Evolutionary conservation across 2,797 vertebrate genomes (phyloP), one percentile per base, ranked within the genome.

Genomic region (Antrozous pallidus): DNA sequence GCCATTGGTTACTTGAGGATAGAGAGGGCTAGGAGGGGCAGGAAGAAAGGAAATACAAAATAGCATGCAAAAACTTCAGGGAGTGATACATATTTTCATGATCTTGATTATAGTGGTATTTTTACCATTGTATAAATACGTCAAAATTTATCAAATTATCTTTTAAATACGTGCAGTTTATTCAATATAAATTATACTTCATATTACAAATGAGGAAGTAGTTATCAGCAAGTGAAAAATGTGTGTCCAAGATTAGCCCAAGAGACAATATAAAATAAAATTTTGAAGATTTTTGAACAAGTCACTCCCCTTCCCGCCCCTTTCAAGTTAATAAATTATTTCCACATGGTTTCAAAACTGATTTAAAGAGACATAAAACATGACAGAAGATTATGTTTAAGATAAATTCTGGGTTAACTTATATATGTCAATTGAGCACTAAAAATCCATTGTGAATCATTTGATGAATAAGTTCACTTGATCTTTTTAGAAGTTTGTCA

Each of bases 321-420:
- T 67, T 26, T 86, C 38, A 36, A 24, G 85, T 94, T 81, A 65
- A 47, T 73, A 85, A 91, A 56, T 79, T 83, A 61, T 81, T 86
- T 6, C 26, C 9, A 78, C 51, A 51, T 92, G 24, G 28, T 69
- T 95, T 90, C 54, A 83, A 83, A 83, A 79, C 77, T 6, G 22
- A 87, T 31, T 80, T 67, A 20, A 75, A 87, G 20, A 83, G 14
- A 65, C 17, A 80, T 65, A 77, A 89, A 90, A 80, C 67, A 71
- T 63, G 63, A 74, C 33, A 45, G 26, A 92, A 4, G 24, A 54
- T 20, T 81, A 4, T 70, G 38, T 84, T 85, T 86, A 86, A 84
- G 73, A 88, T 26, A 1, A 84, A 65, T 45, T 91, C 87, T 67
- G 58, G 8, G 56, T 91, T 88, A 74, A 85, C 1, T 38, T 74